Evolutionary conservation across 2,113 vertebrate species (phyloP).

Genomic region (Tinamus guttatus): DNA sequence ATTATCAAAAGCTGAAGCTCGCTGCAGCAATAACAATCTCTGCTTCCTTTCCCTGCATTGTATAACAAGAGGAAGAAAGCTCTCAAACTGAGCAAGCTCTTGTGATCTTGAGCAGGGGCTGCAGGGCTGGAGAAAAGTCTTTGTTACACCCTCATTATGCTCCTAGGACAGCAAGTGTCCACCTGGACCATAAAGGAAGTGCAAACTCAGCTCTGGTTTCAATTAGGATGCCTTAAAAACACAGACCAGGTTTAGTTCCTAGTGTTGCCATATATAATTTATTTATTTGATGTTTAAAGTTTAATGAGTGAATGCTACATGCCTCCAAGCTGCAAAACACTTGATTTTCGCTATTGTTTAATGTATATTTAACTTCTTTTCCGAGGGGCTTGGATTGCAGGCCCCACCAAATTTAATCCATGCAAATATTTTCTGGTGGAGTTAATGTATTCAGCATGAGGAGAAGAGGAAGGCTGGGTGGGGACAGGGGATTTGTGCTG

Average conservation of each 20-base stretch:
- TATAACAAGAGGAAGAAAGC: conserved; percentile 40
- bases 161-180: conserved; percentile 35
- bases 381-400: not conserved
- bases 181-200: conserved; percentile 70
- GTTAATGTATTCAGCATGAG: not conserved
- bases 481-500: not conserved
- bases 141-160: conserved; percentile 47
- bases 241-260: conserved; percentile 16
- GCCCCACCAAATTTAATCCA: not conserved
- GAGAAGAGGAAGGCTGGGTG: not conserved
- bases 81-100: conserved; percentile 36
- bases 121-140: conserved; percentile 51
- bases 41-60: conserved; percentile 52
- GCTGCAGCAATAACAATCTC: conserved; percentile 61
- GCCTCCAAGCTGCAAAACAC: not conserved
- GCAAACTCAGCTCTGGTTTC: conserved; percentile 60
- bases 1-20: conserved; percentile 65
- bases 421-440: not conserved
- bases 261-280: conserved; percentile 22
- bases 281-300: conserved; percentile 41
- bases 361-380: not conserved
- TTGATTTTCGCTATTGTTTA: not conserved
- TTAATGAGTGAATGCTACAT: not conserved
- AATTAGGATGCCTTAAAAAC: conserved; percentile 59
- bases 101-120: conserved; percentile 60